Evolutionary conservation across 2,797 vertebrate species (phyloP), one percentile per base, ranked within the genome.

Genomic region (Merluccius polli): DNA sequence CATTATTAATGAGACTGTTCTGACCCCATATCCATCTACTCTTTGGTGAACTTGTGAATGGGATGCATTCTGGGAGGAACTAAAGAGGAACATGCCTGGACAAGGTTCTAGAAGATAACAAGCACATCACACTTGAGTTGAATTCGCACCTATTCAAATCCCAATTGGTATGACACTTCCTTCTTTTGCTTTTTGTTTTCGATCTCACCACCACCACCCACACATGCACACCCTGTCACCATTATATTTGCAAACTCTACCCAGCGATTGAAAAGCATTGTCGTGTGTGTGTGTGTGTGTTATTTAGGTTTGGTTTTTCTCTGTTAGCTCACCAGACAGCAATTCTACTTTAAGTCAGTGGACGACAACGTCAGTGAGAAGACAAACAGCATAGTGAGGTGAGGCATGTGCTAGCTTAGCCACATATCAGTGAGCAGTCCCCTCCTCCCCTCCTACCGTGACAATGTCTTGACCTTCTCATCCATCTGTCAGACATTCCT

Each of bases 361-460:
- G 12, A 59, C 21, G 5, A 18, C 44, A 21, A n/a, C 59, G 24
- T 65, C 59, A 65, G 59, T n/a, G 69, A 65, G 36, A 77, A 74
- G 75, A 70, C 27, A 74, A 65, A n/a, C 68, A 33, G 71, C 29
- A 77, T 73, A 75, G 31, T 52, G 59, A 75, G 75, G 36, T 1
- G 32, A 81, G 74, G 71, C 18, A 71, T 75, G 74, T 30, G 73
- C 32, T 32, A 32, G 13, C 69, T 48, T 38, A 38, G 36, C 36
- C 1, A 38, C 75, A 75, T 67, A 70, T 65, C 63, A 29, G 44
- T 5, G 48, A 35, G 29, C 24, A 31, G 24, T 67, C 52, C 21
- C 9, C 21, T 21, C 48, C 7, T 8, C 38, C 38, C 13, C 13
- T 1, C 4, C 44, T 16, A 15, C 44, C 44, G 65, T 5, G 67